Base-by-base conservation (phyloP, 2,113 vertebrate genomes). In the Myocastor coypus region DNA sequence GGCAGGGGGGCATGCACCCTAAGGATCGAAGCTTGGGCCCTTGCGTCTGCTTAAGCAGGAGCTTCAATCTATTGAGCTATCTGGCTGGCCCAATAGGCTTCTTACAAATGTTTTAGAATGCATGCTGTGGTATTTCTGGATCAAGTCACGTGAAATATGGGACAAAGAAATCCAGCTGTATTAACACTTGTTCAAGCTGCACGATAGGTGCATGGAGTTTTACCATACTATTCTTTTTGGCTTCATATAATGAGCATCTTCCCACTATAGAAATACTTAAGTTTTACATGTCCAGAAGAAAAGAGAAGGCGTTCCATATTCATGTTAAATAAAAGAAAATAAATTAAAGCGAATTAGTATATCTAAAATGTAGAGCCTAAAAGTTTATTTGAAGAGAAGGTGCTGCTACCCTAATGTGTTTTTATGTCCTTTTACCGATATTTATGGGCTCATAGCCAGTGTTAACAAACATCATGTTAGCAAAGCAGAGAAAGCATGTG, bases 171-270 rank as follows among this genome's bases (percentile, higher is more conserved):
- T 32, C 26, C 30, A 14, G 3, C 30, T 64, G 2, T 77, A 34
- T 83, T 91, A 78, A 24, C 28, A 66, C 50, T 93, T 77, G 22
- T n/a, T 81, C 22, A 91, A 59, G 30, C 10, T 55, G 13, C 6
- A 3, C 32, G 26, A 34, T 61, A 12, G 32, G 10, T 19, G 1
- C 0, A 22, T 61, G 22, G 10, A 20, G 2, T n/a, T 78, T 81
- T 86, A 78, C 57, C n/a, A 17, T 63, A 30, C 11, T 80, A 19
- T 24, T 71, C 22, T 66, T 96, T 50, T 5, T 88, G 46, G 6
- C 17, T 84, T 85, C 92, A 34, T n/a, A 14, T 77, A 22, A 8
- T 57, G 87, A 73, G 28, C 40, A 16, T 94, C 81, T 95, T 96
- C 37, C 37, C 42, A 69, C 37, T 66, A 50, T 83, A 71, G 89